Evolutionary conservation across 2,113 vertebrate genomes (phyloP).

Genomic region (Anarhynchus alexandrinus): DNA sequence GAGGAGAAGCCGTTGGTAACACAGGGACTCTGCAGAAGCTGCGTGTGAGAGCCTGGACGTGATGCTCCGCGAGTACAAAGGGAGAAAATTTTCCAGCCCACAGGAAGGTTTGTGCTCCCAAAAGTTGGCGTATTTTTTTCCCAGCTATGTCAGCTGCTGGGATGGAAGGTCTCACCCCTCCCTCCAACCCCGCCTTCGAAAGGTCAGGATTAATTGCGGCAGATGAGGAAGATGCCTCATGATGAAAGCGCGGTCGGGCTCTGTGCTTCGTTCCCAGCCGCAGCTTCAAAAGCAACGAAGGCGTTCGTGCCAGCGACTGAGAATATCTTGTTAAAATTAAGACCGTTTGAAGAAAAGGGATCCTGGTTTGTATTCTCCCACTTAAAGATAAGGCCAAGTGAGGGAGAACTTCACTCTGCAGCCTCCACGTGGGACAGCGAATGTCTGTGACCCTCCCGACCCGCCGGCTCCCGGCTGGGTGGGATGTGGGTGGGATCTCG

Average conservation of each 20-base stretch:
- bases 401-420: background rate
- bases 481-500: background rate
- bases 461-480: background rate
- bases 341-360: background rate
- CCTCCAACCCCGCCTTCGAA: background rate
- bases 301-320: accelerated
- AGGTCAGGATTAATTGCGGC: background rate
- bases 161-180: background rate
- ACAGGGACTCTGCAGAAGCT: background rate
- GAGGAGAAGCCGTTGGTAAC: background rate
- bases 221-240: background rate
- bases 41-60: accelerated
- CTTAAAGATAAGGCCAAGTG: background rate
- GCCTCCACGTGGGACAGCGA: accelerated
- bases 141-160: background rate
- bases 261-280: accelerated
- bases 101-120: background rate
- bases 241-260: background rate
- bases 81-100: background rate
- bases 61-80: background rate
- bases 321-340: background rate
- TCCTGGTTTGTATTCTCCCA: background rate
- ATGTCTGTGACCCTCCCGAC: accelerated
- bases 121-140: background rate
- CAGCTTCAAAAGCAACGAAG: background rate